These are phyloP conservation scores for Esox lucius DNA, from an alignment of 2,797 vertebrate species.

Conservation along the genomic window DNA sequence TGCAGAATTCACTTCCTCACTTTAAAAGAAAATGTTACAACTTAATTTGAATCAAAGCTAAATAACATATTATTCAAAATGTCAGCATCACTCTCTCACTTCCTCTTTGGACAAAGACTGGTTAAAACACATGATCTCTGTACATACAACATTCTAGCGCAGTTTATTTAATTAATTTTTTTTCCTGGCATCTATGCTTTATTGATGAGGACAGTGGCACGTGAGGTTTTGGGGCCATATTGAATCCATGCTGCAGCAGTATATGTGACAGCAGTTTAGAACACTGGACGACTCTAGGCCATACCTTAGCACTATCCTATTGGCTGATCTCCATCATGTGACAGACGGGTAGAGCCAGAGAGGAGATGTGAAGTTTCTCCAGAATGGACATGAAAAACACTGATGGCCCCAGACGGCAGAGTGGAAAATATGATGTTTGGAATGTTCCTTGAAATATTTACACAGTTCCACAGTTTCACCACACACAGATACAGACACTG, in stretches of 20 bases:
- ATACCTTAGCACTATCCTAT: slow-evolving; percentile 16
- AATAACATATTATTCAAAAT: background rate
- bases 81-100: background rate
- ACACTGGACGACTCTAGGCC: too few relatives aligned
- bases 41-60: too few relatives aligned
- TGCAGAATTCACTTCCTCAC: background rate
- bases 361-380: slow-evolving; percentile 26
- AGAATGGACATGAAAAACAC: slow-evolving; percentile 18
- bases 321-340: slow-evolving; percentile 50
- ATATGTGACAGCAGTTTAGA: too few relatives aligned
- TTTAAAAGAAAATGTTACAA: background rate
- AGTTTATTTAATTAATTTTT: too few relatives aligned
- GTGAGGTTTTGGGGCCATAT: too few relatives aligned
- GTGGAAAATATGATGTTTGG: slow-evolving; percentile 66
- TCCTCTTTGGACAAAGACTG: slow-evolving; percentile 12
- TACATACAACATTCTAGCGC: slow-evolving; percentile 10
- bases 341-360: slow-evolving; percentile 41
- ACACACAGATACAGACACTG: slow-evolving; percentile 17
- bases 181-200: too few relatives aligned
- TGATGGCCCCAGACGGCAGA: slow-evolving; percentile 37
- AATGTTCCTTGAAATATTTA: slow-evolving; percentile 52
- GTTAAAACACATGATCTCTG: slow-evolving; percentile 27
- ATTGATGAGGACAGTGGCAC: too few relatives aligned
- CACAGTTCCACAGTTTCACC: slow-evolving; percentile 23
- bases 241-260: too few relatives aligned